These are phyloP conservation scores for Agrypnia vestita DNA, from an alignment of 1,140 invertebrate genomes.

Conservation along the genomic window DNA sequence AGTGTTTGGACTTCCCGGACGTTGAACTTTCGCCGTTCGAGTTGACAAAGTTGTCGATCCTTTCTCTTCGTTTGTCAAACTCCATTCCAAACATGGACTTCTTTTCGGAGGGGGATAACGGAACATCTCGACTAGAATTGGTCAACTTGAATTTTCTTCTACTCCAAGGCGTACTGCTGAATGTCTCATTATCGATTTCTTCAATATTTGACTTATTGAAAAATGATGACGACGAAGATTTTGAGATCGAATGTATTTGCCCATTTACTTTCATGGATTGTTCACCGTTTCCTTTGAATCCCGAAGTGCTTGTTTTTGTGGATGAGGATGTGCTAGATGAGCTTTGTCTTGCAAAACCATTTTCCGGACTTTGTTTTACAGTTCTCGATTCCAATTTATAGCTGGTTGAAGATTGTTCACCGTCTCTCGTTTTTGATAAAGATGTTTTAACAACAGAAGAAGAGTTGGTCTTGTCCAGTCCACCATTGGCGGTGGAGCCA, in stretches of 20 bases:
- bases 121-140: conserved; percentile 77
- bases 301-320: not conserved
- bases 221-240: conserved; percentile 30
- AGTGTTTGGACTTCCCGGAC: conserved; percentile 65
- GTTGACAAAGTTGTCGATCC: conserved; percentile 68
- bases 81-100: conserved; percentile 74
- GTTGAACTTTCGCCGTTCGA: conserved; percentile 26
- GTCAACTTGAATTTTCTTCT: conserved; percentile 76
- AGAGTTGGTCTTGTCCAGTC: conserved; percentile 19
- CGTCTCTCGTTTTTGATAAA: conserved; percentile 24
- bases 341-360: conserved; percentile 8
- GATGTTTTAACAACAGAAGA: conserved; percentile 25
- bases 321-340: conserved; percentile 17
- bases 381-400: conserved; percentile 43
- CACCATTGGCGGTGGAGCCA: conserved; percentile 37
- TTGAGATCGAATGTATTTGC: conserved; percentile 4
- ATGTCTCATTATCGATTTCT: conserved; percentile 42
- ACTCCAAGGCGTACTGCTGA: conserved; percentile 73
- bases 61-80: conserved; percentile 69
- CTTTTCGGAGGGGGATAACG: conserved; percentile 74
- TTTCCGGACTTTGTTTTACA: conserved; percentile 27
- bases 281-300: not conserved
- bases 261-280: conserved; percentile 29
- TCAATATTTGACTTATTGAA: conserved; percentile 16
- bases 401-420: conserved; percentile 25